phyloP scores from a whole-genome alignment of 1,140 invertebrate species.

The Neelides sp. region DNA sequence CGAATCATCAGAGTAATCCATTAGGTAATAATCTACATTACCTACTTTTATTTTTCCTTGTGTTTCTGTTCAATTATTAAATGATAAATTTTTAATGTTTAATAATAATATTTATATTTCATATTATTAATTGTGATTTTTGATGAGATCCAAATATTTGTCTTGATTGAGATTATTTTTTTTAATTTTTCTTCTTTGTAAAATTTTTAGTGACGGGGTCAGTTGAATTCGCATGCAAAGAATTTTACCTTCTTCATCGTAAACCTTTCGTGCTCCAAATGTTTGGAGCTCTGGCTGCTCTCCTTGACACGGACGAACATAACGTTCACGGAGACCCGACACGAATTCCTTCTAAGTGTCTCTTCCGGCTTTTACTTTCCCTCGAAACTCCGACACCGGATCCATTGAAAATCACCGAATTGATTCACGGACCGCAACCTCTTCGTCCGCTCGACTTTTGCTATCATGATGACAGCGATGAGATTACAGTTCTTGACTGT shows the following conservation, averaged over 20 bases:
- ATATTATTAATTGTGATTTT: neutral
- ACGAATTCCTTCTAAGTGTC: slow-evolving; percentile 67
- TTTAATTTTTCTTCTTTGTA: slow-evolving; percentile 35
- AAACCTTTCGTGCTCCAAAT: slow-evolving; percentile 98
- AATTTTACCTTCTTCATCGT: slow-evolving; percentile 95
- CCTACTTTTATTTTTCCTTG: neutral
- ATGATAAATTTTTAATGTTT: neutral
- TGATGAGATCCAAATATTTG: neutral
- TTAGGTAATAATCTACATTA: slow-evolving; percentile 16
- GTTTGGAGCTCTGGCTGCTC: slow-evolving; percentile 94
- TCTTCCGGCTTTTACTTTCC: slow-evolving; percentile 83
- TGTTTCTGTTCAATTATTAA: neutral
- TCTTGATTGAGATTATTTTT: slow-evolving; percentile 6
- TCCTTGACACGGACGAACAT: slow-evolving; percentile 83
- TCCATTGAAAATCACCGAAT: slow-evolving; percentile 57
- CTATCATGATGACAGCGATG: slow-evolving; percentile 89
- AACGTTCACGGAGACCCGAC: slow-evolving; percentile 52
- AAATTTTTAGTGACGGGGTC: slow-evolving; percentile 82
- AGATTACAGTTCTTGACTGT: slow-evolving; percentile 83
- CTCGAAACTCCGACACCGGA: slow-evolving; percentile 86
- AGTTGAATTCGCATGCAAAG: slow-evolving; percentile 94
- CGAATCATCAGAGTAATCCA: slow-evolving; percentile 88
- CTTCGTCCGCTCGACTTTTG: slow-evolving; percentile 93
- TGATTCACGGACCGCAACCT: slow-evolving; percentile 92
- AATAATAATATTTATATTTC: neutral